A percentile compares a stretch with the other conserved stretches of the same genome.
These are phyloP conservation scores for Ptilorrhoa leucosticta DNA, from an alignment of 2,113 vertebrate species.

Conservation along the genomic window DNA sequence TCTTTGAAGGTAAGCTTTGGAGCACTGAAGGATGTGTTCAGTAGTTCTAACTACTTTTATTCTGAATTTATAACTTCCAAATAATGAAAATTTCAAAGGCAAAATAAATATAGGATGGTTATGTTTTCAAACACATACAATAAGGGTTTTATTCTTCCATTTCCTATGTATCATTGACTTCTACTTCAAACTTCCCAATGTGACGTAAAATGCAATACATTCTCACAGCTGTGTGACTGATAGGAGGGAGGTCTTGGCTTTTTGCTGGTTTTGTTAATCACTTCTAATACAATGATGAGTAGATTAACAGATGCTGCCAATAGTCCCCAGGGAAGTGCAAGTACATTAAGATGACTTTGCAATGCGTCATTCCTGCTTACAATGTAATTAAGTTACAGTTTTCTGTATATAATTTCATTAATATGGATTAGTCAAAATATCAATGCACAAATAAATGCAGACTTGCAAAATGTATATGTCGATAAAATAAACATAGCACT, in stretches of 20 bases:
- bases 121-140: neutral
- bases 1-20: neutral
- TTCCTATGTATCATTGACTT: neutral
- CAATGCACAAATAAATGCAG: slow-evolving; percentile 37
- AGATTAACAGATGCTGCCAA: slow-evolving; percentile 41
- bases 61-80: neutral
- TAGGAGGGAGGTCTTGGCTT: neutral
- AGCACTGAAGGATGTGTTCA: neutral
- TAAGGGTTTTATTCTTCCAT: neutral
- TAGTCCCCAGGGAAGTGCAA: neutral
- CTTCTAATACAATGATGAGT: slow-evolving; percentile 42
- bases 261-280: slow-evolving; percentile 6
- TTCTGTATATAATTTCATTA: slow-evolving; percentile 38
- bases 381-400: slow-evolving; percentile 41
- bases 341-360: slow-evolving; percentile 59
- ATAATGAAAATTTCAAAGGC: neutral
- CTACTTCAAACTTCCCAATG: neutral
- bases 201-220: neutral
- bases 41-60: neutral
- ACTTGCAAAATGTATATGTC: slow-evolving; percentile 17
- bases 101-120: neutral
- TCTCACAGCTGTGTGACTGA: neutral
- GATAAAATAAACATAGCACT: neutral
- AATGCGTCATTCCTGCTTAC: slow-evolving; percentile 33
- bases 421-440: slow-evolving; percentile 46